Percentiles rank a stretch among this genome's conserved stretches.
Conservation (phyloP, 1,140 invertebrate genomes). For the Saccostrea echinata region DNA sequence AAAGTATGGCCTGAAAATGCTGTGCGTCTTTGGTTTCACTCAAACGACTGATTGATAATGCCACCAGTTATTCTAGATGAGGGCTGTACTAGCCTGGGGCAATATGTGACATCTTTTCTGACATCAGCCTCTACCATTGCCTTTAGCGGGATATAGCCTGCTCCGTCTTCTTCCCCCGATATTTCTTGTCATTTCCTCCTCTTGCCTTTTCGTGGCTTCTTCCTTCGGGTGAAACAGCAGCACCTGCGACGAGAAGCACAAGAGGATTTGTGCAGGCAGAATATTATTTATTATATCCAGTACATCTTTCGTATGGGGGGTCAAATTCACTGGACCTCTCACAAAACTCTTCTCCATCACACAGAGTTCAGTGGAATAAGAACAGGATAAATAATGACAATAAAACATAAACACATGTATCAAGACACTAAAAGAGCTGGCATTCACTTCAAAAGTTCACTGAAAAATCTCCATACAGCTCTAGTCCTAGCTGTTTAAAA, state of each 20-base stretch:
- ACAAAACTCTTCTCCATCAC: background rate
- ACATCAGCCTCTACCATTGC: background rate
- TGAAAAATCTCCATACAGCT: background rate
- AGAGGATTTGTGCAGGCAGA: constrained; percentile 49
- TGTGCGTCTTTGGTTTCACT: background rate
- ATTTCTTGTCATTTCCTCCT: constrained; percentile 72
- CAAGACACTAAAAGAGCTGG: background rate
- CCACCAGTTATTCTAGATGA: background rate
- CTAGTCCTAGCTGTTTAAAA: background rate
- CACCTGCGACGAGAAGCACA: constrained; percentile 67
- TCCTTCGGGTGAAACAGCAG: constrained; percentile 69
- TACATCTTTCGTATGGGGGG: background rate
- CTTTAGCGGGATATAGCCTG: background rate
- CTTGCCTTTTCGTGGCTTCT: constrained; percentile 68
- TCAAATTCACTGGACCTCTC: background rate
- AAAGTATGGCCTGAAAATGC: background rate
- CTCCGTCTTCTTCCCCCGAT: constrained; percentile 47
- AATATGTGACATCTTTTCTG: background rate
- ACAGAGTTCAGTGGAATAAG: background rate
- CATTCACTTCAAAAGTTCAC: background rate
- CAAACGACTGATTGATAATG: constrained; percentile 2
- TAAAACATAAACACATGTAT: constrained; percentile 2
- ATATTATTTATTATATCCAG: constrained; percentile 10
- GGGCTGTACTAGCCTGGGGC: background rate
- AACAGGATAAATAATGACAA: constrained; percentile 28